Evolutionary conservation across 2,113 vertebrate species (phyloP), one percentile per base, ranked within the genome.

Genomic region (Hydrochoerus hydrochaeris): DNA sequence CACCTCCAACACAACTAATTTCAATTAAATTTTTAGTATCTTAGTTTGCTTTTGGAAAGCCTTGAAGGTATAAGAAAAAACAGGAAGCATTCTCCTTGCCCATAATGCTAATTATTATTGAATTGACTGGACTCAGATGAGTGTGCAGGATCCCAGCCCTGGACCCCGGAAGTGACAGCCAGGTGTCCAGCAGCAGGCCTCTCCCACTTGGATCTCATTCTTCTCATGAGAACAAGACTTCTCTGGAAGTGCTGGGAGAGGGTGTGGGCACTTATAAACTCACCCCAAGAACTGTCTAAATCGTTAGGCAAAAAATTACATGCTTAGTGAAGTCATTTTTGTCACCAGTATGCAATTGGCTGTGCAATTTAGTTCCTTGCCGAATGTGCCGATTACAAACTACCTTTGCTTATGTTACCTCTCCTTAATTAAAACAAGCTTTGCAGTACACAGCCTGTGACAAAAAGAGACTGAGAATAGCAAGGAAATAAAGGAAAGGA

Each of bases 341-440:
- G 44, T 85, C 62, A 84, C 30, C 2, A 17, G n/a, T 49, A 62
- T 73, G 86, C 78, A 83, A 67, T 83, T 82, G 73, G 35, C 90
- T 86, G 30, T 93, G 44, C 35, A 87, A 4, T 86, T 94, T 93
- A 26, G 11, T 63, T 93, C 38, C 71, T 90, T 83, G 58, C n/a
- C 73, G 80, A 90, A 78, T 44, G 54, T 41, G 69, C 30, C 83
- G 82, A 32, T 88, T 88, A 69, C 24, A 93, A 92, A 73, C 85
- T 22, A 19, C 83, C 65, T 83, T 93, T 60, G 65, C 58, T 83
- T 91, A 11, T 94, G 32, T 46, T 89, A 19, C 13, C 20, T 95
- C 85, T 88, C 82, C 83, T 41, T 97, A 91, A 96, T 97, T 93
- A 95, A 94, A 86, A 91, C 54, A 91, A 95, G 67, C 77, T 62